Percentiles rank a stretch among this genome's conserved stretches.
phyloP scores from a whole-genome alignment of 2,888 invertebrate genomes.

The Caenorhabditis sp. region DNA sequence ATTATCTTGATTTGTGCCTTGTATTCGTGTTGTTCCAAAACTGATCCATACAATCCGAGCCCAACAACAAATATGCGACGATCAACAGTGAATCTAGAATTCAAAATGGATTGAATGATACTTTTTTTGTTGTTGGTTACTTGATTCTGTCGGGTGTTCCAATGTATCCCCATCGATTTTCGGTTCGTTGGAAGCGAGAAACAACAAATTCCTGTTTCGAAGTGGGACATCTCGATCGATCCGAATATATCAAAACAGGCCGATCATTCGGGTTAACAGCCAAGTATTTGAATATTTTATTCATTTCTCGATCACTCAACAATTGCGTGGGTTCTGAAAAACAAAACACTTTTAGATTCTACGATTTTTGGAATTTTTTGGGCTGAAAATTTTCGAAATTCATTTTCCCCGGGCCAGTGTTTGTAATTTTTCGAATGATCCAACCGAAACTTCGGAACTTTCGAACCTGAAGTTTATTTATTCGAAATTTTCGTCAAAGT shows the following conservation, averaged over 20 bases:
- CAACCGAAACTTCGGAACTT: too few relatives aligned
- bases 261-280: constrained; percentile 80
- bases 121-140: constrained; percentile 73
- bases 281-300: constrained; percentile 76
- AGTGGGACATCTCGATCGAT: constrained; percentile 38
- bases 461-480: too few relatives aligned
- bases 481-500: too few relatives aligned
- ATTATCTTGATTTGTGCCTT: constrained; percentile 73
- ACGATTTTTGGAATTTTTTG: too few relatives aligned
- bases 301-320: constrained; percentile 81
- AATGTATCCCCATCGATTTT: constrained; percentile 84
- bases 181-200: constrained; percentile 79
- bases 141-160: constrained; percentile 83
- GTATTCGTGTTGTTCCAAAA: constrained; percentile 82
- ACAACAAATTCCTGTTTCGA: constrained; percentile 43
- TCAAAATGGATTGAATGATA: too few relatives aligned
- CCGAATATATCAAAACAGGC: constrained; percentile 76
- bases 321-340: constrained; percentile 77
- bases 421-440: too few relatives aligned
- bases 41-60: constrained; percentile 84
- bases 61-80: constrained; percentile 83
- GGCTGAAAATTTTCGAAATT: too few relatives aligned
- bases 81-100: constrained; percentile 84
- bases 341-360: too few relatives aligned
- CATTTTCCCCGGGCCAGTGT: too few relatives aligned